A percentile compares a stretch with the other conserved stretches of the same genome.
Evolutionary conservation across 2,888 invertebrate genomes (phyloP).

Genomic region (Plagodis dolabraria): DNA sequence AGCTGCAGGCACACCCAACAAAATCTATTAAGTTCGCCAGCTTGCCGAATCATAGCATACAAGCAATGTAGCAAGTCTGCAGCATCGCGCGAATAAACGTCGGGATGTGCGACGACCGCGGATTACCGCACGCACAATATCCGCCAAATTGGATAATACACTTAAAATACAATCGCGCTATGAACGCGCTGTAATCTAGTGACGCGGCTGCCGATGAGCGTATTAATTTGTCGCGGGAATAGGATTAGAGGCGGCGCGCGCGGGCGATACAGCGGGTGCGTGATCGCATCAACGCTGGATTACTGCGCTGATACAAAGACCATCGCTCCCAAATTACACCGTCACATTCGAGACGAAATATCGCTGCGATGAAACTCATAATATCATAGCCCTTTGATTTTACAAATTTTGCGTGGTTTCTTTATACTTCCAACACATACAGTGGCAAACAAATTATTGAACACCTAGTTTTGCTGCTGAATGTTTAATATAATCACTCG

Average conservation of each 20-base stretch:
- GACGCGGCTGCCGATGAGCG: conserved; percentile 82
- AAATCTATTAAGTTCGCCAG: conserved; percentile 82
- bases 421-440: conserved; percentile 15
- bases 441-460: background rate
- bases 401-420: conserved; percentile 8
- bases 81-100: conserved; percentile 66
- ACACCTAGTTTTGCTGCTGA: too few relatives aligned
- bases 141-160: conserved; percentile 87
- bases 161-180: conserved; percentile 86
- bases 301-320: conserved; percentile 55
- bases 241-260: conserved; percentile 68
- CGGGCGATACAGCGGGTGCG: conserved; percentile 42
- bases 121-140: conserved; percentile 85
- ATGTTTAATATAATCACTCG: too few relatives aligned
- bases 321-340: conserved; percentile 53
- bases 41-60: conserved; percentile 72
- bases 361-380: conserved; percentile 16
- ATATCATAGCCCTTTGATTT: conserved; percentile 17
- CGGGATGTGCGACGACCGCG: conserved; percentile 68
- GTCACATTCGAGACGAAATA: conserved; percentile 40
- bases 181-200: conserved; percentile 82
- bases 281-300: conserved; percentile 57
- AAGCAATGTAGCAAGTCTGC: conserved; percentile 65
- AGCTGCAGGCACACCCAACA: conserved; percentile 62
- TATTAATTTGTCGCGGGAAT: conserved; percentile 82